These are phyloP conservation scores for Drosophila trapezifrons DNA, from an alignment of 1,140 invertebrate species.

Conservation along the genomic window DNA sequence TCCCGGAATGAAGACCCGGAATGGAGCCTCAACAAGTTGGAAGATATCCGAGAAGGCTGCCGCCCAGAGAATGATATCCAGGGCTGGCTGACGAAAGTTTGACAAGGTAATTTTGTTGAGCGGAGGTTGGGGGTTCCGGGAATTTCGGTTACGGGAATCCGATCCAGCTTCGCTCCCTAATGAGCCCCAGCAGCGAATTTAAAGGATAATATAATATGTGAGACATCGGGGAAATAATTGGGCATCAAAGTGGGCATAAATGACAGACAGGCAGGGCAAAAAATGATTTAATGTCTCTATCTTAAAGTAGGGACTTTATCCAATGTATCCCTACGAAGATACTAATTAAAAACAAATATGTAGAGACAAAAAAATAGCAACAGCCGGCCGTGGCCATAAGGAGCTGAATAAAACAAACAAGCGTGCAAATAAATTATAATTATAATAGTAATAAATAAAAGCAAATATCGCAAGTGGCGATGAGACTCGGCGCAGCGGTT, in stretches of 20 bases:
- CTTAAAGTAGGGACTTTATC: no score
- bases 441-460: conserved; percentile 76
- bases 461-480: conserved; percentile 62
- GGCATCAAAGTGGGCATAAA: neutral
- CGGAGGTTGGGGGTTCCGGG: conserved; percentile 18
- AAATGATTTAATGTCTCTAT: no score
- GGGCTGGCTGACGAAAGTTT: conserved; percentile 25
- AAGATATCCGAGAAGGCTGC: neutral
- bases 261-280: no score
- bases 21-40: conserved; percentile 23
- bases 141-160: neutral
- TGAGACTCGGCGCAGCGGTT: conserved; percentile 69
- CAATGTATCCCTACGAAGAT: no score
- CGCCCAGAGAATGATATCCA: conserved; percentile 18
- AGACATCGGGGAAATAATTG: neutral
- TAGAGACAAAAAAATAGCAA: neutral
- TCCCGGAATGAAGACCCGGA: neutral
- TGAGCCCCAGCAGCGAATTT: no score
- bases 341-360: conserved; percentile 38
- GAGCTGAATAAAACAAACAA: conserved; percentile 18
- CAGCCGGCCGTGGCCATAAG: neutral
- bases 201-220: no score
- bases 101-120: conserved; percentile 30
- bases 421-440: conserved; percentile 53
- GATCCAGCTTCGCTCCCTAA: neutral